Percentiles rank a stretch among this genome's conserved stretches.
phyloP scores from a whole-genome alignment of 2,113 vertebrate species.

The Microtus oregoni region DNA sequence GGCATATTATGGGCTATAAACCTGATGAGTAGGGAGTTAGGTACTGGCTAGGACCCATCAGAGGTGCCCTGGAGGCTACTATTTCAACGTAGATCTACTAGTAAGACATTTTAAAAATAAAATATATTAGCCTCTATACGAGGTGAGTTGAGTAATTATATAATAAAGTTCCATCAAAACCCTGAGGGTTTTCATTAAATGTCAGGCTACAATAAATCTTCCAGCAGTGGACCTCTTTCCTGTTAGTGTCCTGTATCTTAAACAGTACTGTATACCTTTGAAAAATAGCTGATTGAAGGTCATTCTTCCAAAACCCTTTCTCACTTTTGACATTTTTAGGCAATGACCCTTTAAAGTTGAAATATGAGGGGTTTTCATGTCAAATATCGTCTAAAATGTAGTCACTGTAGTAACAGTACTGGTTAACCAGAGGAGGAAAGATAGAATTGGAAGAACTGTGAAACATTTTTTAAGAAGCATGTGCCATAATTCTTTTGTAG shows the following conservation, averaged over 20 bases:
- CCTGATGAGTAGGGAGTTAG: conserved; percentile 16
- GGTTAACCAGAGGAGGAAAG: conserved; percentile 6
- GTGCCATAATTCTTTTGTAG: neutral
- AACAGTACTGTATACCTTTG: conserved; percentile 52
- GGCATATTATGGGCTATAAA: conserved; percentile 11
- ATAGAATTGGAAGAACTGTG: conserved; percentile 7
- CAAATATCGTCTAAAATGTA: conserved; percentile 20
- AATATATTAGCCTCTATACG: conserved; percentile 60
- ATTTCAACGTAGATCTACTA: conserved; percentile 43
- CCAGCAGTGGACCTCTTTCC: conserved; percentile 16
- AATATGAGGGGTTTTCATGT: conserved; percentile 59
- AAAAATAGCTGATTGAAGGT: conserved; percentile 47
- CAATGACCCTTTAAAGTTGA: conserved; percentile 66
- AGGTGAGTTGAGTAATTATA: conserved; percentile 71
- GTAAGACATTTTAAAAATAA: conserved; percentile 64
- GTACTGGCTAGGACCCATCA: neutral
- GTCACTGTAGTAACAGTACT: conserved; percentile 46
- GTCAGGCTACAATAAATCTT: conserved; percentile 69
- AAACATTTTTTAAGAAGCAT: conserved; percentile 21
- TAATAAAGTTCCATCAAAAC: conserved; percentile 72
- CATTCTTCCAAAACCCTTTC: conserved; percentile 64
- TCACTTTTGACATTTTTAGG: conserved; percentile 69
- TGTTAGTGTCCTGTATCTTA: conserved; percentile 57
- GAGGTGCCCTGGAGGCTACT: neutral
- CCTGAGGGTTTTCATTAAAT: conserved; percentile 74